Evolutionary conservation across 2,888 invertebrate species (phyloP), one percentile per base, ranked within the genome.

Genomic region (Eumerus sabulonum): DNA sequence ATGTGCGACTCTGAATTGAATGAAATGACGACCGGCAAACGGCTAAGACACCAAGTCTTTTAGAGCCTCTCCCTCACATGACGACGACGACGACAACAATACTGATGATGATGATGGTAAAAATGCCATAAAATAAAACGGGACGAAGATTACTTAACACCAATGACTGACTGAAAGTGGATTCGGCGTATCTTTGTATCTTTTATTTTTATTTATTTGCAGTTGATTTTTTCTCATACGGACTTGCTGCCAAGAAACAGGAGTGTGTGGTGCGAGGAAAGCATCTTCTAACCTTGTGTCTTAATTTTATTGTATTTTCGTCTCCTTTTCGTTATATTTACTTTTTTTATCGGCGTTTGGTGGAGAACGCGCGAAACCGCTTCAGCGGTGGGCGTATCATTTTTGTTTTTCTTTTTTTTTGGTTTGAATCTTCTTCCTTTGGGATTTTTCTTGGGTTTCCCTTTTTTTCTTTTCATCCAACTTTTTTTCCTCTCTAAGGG

Each of bases 221-320:
- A 48, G 27, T 27, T 27, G 3, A 4, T 27, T 27, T 27, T 27
- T 27, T 27, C 27, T 27, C 40, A 40, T 40, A 40, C 40, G 40
- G 9, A 9, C 40, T n/a, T 27, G 7, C 3, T 40, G 9, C 40
- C 40, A 11, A 3, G 11, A 9, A n/a, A 9, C n/a, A 40, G 12
- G n/a, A 11, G n/a, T n/a, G 9, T 11, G 40, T 36, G 51, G 47
- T 53, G 57, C 51, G 47, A 59, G 27, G 27, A 36, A 38, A 59
- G 64, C 57, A 72, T 64, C 72, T 72, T 72, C 56, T 62, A 62
- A 71, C 71, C 71, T 71, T 71, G 71, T 72, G 45, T 57, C 72
- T 72, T 72, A 72, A 72, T 72, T 72, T 72, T 64, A 72, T 72
- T 72, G 72, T 53, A 59, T 72, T 64, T 72, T 72, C 56, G 63